Conservation (phyloP, 2,113 vertebrate species). For the Ptilorrhoa leucosticta region DNA sequence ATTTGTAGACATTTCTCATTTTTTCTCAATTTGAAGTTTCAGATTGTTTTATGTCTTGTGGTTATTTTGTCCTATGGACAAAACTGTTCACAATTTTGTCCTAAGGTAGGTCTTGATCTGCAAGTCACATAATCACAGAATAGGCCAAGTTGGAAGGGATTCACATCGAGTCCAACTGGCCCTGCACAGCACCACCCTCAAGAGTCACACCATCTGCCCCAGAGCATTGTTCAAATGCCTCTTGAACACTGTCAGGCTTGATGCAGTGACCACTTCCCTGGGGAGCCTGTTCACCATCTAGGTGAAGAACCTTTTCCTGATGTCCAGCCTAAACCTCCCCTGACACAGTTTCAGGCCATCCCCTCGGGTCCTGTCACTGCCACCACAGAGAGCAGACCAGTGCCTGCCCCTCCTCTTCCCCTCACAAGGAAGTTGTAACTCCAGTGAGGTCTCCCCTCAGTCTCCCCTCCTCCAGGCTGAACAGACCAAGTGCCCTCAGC, state of each 20-base stretch:
- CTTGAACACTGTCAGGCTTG: not conserved
- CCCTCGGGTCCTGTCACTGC: rapidly evolving
- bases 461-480: not conserved
- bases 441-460: not conserved
- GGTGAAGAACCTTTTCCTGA: not conserved
- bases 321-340: not conserved
- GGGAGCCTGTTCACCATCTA: not conserved
- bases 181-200: not conserved
- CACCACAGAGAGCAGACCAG: too few relatives aligned
- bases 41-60: not conserved
- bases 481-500: not conserved
- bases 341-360: rapidly evolving
- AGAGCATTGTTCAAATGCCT: not conserved
- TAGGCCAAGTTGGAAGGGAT: not conserved
- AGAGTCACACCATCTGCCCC: too few relatives aligned
- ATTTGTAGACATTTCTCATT: not conserved
- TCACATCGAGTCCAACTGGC: too few relatives aligned
- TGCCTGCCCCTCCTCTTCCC: not conserved
- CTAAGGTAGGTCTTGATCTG: not conserved
- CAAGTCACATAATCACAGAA: not conserved
- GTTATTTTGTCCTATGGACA: not conserved
- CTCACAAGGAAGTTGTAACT: rapidly evolving
- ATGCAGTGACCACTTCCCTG: too few relatives aligned
- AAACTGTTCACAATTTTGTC: not conserved
- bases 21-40: not conserved